Base-by-base conservation (phyloP, 2,888 invertebrate genomes). In the Hipparchia sbordonii region DNA sequence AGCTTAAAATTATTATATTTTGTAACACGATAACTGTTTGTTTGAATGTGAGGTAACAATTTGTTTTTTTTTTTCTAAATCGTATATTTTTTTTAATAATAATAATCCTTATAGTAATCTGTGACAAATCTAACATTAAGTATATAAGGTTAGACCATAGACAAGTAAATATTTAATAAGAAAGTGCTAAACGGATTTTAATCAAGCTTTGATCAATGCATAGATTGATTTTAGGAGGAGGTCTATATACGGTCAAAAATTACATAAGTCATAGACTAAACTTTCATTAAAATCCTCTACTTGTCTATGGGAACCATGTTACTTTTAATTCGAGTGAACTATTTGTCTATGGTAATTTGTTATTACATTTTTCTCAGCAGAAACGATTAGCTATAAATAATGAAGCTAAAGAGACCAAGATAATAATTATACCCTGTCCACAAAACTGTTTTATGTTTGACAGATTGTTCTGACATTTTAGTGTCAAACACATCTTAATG, bases 31-130 rank as follows among this genome's bases (percentile, higher is more conserved):
- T 71, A 70, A 70, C 61, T 70, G 62, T 62, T 56, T 72, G 63
- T 54, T 72, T 71, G 33, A 73, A 77, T 57, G 77, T 79, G 80
- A 79, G 79, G 77, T 81, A 81, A 80, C 79, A 77, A 77, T 70
- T 77, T 79, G 76, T 77, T 76, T 77, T 72, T 78, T 73, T 76
- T 77, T 72, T 78, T 73, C 71, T 76, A 73, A 72, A 76, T 68
- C 65, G 68, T 48, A 54, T 56, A 60, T 67, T 13, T 72, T 59
- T 23, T 59, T 12, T 70, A 69, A 56, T 67, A 63, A 73, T 52
- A 65, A 33, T 65, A 33, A 52, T 70, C 62, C 71, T 63, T 72
- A 69, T 73, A 65, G 54, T 56, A 69, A 73, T 73, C 73, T 73
- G 75, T 75, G 73, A 75, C 75, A 75, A 74, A 77, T 75, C 76